Conservation (phyloP, 2,797 vertebrate species). For the Rhinella marina region DNA sequence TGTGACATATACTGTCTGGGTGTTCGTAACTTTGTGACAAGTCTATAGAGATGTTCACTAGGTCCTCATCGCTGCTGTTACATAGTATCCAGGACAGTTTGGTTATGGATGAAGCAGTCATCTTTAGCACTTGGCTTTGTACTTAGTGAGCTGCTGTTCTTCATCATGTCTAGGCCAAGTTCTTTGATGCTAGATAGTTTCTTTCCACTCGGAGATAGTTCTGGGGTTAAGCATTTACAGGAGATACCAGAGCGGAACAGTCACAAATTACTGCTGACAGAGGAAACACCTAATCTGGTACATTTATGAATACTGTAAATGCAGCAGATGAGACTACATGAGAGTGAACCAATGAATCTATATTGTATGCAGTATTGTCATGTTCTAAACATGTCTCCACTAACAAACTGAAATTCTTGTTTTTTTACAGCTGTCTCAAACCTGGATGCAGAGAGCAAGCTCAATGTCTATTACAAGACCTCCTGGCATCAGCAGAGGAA, state of each 20-base stretch:
- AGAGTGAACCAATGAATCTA: not conserved
- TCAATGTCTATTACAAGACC: constrained; percentile 85
- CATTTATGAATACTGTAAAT: not conserved
- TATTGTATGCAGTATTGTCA: not conserved
- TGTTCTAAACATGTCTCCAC: not conserved
- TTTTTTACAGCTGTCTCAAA: constrained; percentile 86
- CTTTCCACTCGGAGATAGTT: not conserved
- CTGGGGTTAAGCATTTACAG: constrained; percentile 20
- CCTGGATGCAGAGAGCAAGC: constrained; percentile 93
- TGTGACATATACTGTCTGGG: too few relatives aligned
- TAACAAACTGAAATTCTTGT: not conserved
- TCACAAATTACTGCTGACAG: not conserved
- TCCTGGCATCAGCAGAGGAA: constrained; percentile 92
- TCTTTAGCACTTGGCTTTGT: not conserved
- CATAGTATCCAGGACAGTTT: not conserved
- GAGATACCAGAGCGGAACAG: not conserved
- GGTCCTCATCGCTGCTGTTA: not conserved
- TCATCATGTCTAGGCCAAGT: not conserved
- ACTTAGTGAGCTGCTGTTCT: not conserved
- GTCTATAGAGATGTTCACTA: too few relatives aligned
- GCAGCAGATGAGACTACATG: not conserved
- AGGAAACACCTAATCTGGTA: not conserved
- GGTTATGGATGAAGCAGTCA: not conserved
- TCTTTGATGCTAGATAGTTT: constrained; percentile 7
- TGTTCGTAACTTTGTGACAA: too few relatives aligned